Base-by-base conservation (phyloP, 2,113 vertebrate genomes). In the Pseudorectes ferrugineus region DNA sequence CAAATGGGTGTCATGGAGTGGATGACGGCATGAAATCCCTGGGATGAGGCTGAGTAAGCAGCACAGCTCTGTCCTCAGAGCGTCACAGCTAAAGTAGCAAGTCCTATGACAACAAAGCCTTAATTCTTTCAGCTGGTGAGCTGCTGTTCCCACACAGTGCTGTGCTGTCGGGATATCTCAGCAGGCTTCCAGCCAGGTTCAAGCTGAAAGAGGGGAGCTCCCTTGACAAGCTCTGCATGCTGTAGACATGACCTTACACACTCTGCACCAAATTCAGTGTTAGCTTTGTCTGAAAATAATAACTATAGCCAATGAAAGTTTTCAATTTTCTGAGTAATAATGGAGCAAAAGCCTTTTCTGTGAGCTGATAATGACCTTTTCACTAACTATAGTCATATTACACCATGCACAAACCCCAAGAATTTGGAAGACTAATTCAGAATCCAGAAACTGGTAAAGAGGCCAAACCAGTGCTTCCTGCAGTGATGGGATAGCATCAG, bases 1-100 rank as follows among this genome's bases (percentile, higher is more conserved):
- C 25, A 19, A 57, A 57, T 0, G 0, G 4, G 17, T 28, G 12
- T 15, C 2, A 0, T 8, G 35, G 25, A 33, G 8, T 31, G 31
- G 42, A 36, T 48, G 20, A 24, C 24, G 42, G 48, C 2, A 12
- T 26, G 22, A 12, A 76, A 66, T 45, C 33, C 18, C 57, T 4
- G 17, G 31, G 22, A 11, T n/a, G 46, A 42, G 81, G 23, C 31
- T 77, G 29, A 52, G 35, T 8, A 31, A 65, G 62, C 11, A 63
- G 43, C 12, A 49, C 10, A 66, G 45, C 19, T 33, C 11, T 55
- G 52, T n/a, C 35, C 40, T 79, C 26, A 48, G 12, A 68, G 59
- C 21, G 26, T 24, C 67, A 43, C 49, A 24, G 49, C 36, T 89
- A 1, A 63, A 46, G 35, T 1, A 58, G 51, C 16, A 59, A 62